Base-by-base conservation (phyloP, 1,140 invertebrate genomes). In the Conus betulinus region DNA sequence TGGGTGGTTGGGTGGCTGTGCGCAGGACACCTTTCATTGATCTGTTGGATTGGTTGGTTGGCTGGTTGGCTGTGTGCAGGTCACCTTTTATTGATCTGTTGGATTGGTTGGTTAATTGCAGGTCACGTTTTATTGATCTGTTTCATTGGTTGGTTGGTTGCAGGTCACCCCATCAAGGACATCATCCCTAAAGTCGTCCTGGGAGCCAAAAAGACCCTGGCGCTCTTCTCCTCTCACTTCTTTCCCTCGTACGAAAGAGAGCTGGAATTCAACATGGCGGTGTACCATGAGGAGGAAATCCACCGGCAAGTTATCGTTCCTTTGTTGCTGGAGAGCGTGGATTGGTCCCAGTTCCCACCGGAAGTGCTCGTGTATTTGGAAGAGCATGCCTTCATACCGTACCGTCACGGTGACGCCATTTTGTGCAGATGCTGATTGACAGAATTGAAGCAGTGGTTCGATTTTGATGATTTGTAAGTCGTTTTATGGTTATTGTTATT, bases 261-360 rank as follows among this genome's bases (percentile, higher is more conserved):
- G 67, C 84, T 85, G 6, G 84, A 85, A 85, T 85, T 85, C 84
- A 85, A 85, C 67, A 85, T 85, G 84, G 84, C 84, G 20, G 84
- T 85, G 23, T 67, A 39, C 57, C 84, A 85, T n/a, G 84, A 71
- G 15, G 67, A 27, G 57, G 84, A 27, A 25, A 85, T 52, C 25
- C 84, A 71, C 11, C 84, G 67, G 6, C 27, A 23, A 20, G 84
- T 85, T 85, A 55, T 85, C 39, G 67, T 85, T 25, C 84, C 84
- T 52, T 55, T 85, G 13, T 39, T 71, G 57, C 27, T 85, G 84
- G 57, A 85, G 57, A 5, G 27, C 11, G 57, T 85, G 23, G 84
- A 85, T 25, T 60, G 67, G 84, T 39, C 27, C 17, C 3, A 13
- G 4, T 71, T 85, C 57, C 84, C 84, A 51, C 55, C 84, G 39